Evolutionary conservation across 1,140 invertebrate genomes (phyloP), one percentile per base, ranked within the genome.

Genomic region (Paraescarpia echinospica): DNA sequence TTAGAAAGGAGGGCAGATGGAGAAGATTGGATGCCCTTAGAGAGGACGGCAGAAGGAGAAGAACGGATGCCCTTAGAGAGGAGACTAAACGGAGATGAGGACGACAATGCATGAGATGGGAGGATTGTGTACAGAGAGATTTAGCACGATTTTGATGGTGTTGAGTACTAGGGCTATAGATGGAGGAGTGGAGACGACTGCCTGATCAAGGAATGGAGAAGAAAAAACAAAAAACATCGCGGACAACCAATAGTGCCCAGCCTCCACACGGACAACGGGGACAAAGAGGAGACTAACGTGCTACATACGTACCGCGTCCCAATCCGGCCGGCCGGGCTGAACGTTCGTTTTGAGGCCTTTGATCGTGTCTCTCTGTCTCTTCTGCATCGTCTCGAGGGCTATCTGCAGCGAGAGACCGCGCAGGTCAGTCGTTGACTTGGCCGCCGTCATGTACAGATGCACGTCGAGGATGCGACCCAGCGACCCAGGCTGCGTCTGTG

Each of bases 361-460:
- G 89, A 99, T 98, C 22, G 99, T 96, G 96, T 99, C 98, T 33
- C 98, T 97, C 96, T 99, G 98, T 96, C 98, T 98, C 96, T 98
- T 97, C 94, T 99, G 98, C 90, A 99, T 96, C 91, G 99, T 96
- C 96, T 99, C 98, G 93, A 99, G 96, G 4, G 98, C 98, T 59
- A 99, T 96, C 96, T 99, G 98, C 59, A 99, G 96, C 2, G 98
- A 98, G 0, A 99, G 98, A 2, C 98, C 98, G 96, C 98, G 98
- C 34, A 90, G 99, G 95, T 99, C 98, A 22, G 97, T 98, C 94
- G 98, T 97, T 95, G 99, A 98, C 77, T 98, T 96, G 0, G 98
- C 98, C 93, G 98, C 98, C 5, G 99, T 99, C 94, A 99, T 99
- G 96, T 99, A 99, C 98, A 99, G 99, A 96, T 99, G 98, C 98